Evolutionary conservation across 2,113 vertebrate genomes (phyloP).

Genomic region (Ramphastos sulfuratus): DNA sequence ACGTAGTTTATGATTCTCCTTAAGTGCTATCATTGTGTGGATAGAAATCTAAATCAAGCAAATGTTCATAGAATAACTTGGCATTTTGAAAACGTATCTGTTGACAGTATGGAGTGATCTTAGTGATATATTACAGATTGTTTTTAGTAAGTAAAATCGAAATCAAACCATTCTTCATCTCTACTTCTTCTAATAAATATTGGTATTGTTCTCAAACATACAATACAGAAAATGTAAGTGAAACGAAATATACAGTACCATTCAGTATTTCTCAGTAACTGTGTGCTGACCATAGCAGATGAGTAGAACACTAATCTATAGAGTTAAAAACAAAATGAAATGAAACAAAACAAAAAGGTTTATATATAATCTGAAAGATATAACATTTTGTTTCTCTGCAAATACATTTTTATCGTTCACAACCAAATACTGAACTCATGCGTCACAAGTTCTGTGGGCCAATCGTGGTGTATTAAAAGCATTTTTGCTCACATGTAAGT

Average conservation of each 20-base stretch:
- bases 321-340: background rate
- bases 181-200: background rate
- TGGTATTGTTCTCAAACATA: background rate
- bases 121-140: background rate
- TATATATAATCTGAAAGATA: background rate
- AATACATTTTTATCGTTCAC: background rate
- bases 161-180: background rate
- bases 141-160: background rate
- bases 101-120: background rate
- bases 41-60: background rate
- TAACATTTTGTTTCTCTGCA: background rate
- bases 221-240: background rate
- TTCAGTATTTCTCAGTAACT: background rate
- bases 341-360: background rate
- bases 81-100: background rate
- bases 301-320: background rate
- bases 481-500: background rate
- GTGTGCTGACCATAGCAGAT: background rate
- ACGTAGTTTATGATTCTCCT: background rate
- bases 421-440: background rate
- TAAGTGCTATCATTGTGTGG: background rate
- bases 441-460: background rate
- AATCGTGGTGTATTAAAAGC: background rate
- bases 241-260: background rate
- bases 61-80: background rate